These are phyloP conservation scores for Lasioglossum malachurum DNA, from an alignment of 2,888 invertebrate species.

Conservation along the genomic window DNA sequence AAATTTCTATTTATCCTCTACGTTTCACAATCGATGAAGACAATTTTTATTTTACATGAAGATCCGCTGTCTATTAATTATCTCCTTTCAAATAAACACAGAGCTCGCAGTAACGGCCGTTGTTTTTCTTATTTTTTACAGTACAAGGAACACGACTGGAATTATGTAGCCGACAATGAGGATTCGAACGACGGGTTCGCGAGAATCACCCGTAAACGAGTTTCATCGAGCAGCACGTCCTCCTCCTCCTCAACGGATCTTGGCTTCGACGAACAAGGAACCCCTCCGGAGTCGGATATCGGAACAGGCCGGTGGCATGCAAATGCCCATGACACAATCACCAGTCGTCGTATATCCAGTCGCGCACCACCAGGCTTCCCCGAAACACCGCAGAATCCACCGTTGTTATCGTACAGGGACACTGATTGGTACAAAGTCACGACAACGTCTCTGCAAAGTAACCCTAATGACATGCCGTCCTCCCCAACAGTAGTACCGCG, in stretches of 20 bases:
- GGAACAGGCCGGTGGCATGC: background rate
- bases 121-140: constrained; percentile 12
- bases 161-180: constrained; percentile 16
- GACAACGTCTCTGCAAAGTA: background rate
- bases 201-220: background rate
- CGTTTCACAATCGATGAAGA: background rate
- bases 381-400: constrained; percentile 26
- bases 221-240: constrained; percentile 5
- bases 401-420: background rate
- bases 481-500: background rate
- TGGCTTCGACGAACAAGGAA: constrained; percentile 17
- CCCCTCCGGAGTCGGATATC: background rate
- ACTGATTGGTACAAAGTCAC: background rate
- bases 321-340: background rate
- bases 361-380: constrained; percentile 52
- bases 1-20: background rate
- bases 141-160: constrained; percentile 4
- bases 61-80: background rate
- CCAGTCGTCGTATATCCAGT: too few species aligned
- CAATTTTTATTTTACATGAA: background rate
- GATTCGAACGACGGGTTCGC: constrained; percentile 13
- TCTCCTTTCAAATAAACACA: background rate
- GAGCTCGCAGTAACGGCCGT: background rate
- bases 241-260: constrained; percentile 36
- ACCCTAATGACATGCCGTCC: too few species aligned